These are phyloP conservation scores for Eristalinus sepulchralis DNA, from an alignment of 2,888 invertebrate genomes.

Conservation along the genomic window DNA sequence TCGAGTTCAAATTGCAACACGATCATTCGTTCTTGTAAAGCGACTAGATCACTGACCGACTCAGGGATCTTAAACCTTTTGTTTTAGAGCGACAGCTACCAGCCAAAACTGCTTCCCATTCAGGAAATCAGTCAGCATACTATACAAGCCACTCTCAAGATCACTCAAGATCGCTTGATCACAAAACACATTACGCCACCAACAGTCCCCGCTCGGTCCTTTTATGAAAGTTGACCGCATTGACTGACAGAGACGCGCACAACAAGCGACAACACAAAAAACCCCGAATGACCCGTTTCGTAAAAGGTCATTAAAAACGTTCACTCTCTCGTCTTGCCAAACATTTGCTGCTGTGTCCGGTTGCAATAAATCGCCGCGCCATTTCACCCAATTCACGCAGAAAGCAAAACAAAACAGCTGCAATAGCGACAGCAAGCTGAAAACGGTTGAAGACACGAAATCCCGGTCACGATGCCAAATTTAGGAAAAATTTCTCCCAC, in stretches of 20 bases:
- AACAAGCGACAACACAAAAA: neutral
- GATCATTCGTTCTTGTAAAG: neutral
- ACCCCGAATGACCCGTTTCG: neutral
- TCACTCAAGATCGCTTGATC: neutral
- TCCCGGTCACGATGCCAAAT: neutral
- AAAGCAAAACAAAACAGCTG: neutral
- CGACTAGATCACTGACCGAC: neutral
- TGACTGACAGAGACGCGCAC: neutral
- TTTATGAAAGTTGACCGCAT: neutral
- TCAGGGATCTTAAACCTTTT: neutral
- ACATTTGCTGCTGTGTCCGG: constrained; percentile 9
- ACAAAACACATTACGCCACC: neutral
- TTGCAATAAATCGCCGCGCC: neutral
- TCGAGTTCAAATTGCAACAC: neutral
- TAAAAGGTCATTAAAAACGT: constrained; percentile 9
- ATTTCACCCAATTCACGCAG: neutral
- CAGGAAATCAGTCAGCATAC: neutral
- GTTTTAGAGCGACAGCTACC: neutral
- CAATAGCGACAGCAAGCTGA: too few species aligned
- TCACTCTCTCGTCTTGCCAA: constrained; percentile 1
- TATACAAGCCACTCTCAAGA: neutral
- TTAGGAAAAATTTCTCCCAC: constrained; percentile 44
- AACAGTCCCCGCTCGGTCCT: neutral
- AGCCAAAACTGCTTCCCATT: neutral
- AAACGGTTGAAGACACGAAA: neutral